Evolutionary conservation across 2,797 vertebrate species (phyloP).

Genomic region (Xerus rutilus): DNA sequence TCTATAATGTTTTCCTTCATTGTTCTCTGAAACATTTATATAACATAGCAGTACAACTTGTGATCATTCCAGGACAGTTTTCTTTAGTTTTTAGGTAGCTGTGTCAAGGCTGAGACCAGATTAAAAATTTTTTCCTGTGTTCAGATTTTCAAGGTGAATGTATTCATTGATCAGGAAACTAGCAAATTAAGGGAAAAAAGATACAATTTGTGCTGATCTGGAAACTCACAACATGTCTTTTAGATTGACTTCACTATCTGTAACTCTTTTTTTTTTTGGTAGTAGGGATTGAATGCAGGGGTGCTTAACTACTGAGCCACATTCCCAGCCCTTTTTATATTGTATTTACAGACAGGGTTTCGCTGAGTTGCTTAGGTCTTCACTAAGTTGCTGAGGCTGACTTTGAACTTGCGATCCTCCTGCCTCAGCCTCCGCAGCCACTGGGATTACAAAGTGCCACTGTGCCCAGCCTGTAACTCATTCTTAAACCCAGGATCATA

Average conservation of each 20-base stretch:
- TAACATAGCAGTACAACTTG: background rate
- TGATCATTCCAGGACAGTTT: background rate
- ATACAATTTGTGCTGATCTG: background rate
- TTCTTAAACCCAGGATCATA: background rate
- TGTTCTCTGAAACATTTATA: slow-evolving; percentile 43
- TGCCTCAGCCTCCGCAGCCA: too few species aligned
- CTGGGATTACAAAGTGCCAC: too few species aligned
- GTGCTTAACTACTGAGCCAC: too few species aligned
- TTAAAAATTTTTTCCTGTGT: background rate
- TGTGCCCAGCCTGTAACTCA: background rate
- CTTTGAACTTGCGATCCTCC: too few species aligned
- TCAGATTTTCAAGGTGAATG: slow-evolving; percentile 33
- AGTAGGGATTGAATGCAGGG: too few species aligned
- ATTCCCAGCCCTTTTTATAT: too few species aligned
- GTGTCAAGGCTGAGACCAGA: background rate
- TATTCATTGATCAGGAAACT: background rate
- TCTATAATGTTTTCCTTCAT: slow-evolving; percentile 20
- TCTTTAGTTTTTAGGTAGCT: slow-evolving; percentile 34
- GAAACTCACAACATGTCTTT: background rate
- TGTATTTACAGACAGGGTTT: too few species aligned
- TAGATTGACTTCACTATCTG: slow-evolving; percentile 35
- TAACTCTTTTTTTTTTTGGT: background rate
- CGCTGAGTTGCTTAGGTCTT: too few species aligned
- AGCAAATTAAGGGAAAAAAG: background rate
- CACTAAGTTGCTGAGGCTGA: too few species aligned